Conservation (phyloP, 1,140 invertebrate genomes). For the Heterodera carotae region DNA sequence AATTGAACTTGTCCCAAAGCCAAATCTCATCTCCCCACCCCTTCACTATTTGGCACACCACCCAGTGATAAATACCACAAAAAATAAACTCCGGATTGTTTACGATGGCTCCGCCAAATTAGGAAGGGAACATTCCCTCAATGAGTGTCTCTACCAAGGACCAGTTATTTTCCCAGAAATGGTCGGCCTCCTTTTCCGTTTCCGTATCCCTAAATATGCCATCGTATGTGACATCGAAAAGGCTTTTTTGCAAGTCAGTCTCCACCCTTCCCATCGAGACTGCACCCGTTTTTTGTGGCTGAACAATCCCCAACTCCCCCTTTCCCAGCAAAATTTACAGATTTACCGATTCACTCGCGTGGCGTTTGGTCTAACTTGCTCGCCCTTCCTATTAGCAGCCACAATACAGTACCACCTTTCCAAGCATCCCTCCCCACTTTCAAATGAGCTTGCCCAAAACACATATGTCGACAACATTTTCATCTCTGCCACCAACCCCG, state of each 20-base stretch:
- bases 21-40: background rate
- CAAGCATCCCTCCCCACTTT: background rate
- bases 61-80: background rate
- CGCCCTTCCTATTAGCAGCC: background rate
- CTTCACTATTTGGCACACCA: background rate
- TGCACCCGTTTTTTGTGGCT: constrained; percentile 3
- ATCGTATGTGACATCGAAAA: constrained; percentile 6
- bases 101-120: constrained; percentile 4
- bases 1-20: background rate
- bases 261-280: background rate
- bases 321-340: background rate
- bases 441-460: background rate
- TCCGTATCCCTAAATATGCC: background rate
- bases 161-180: background rate
- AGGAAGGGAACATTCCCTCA: background rate
- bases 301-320: background rate
- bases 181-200: background rate
- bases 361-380: background rate
- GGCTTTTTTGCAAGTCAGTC: background rate
- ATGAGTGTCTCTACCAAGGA: background rate
- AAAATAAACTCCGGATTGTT: background rate
- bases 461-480: background rate
- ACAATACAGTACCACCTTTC: background rate
- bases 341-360: constrained; percentile 1
- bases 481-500: background rate